phyloP scores from a whole-genome alignment of 2,888 invertebrate species.

The Sarcophaga rosellei region DNA sequence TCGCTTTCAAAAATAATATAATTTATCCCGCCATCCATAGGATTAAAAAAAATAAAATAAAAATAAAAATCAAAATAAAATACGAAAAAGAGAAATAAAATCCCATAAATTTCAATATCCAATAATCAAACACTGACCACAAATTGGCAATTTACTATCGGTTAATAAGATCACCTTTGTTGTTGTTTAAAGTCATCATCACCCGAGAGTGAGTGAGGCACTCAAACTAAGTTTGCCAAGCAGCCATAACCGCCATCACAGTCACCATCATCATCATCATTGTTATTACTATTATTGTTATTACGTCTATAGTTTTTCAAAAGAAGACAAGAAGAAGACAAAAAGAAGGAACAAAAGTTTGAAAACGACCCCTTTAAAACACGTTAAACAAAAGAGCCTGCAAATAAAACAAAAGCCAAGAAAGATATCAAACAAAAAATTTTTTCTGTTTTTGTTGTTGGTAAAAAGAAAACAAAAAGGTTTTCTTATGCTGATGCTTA shows the following conservation, averaged over 20 bases:
- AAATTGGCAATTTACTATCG: slow-evolving; percentile 65
- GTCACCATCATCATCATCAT: slow-evolving; percentile 9
- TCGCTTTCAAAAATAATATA: slow-evolving; percentile 1
- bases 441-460: background rate
- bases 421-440: slow-evolving; percentile 10
- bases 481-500: slow-evolving; percentile 29
- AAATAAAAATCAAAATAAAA: background rate
- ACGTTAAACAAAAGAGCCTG: background rate
- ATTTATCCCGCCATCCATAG: background rate
- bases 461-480: slow-evolving; percentile 2
- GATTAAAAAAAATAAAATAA: slow-evolving; percentile 3
- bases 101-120: slow-evolving; percentile 59
- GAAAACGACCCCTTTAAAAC: background rate
- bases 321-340: slow-evolving; percentile 2
- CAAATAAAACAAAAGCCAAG: slow-evolving; percentile 14
- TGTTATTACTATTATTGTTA: slow-evolving; percentile 46
- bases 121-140: slow-evolving; percentile 66
- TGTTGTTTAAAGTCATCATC: slow-evolving; percentile 15
- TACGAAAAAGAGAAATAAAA: slow-evolving; percentile 26
- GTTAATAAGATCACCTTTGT: slow-evolving; percentile 63
- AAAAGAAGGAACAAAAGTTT: background rate
- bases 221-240: background rate
- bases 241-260: slow-evolving; percentile 11
- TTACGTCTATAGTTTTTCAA: slow-evolving; percentile 35
- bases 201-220: slow-evolving; percentile 10